Base-by-base conservation (phyloP, 2,888 invertebrate species). In the Pseudococcus jackbeardsleyi region DNA sequence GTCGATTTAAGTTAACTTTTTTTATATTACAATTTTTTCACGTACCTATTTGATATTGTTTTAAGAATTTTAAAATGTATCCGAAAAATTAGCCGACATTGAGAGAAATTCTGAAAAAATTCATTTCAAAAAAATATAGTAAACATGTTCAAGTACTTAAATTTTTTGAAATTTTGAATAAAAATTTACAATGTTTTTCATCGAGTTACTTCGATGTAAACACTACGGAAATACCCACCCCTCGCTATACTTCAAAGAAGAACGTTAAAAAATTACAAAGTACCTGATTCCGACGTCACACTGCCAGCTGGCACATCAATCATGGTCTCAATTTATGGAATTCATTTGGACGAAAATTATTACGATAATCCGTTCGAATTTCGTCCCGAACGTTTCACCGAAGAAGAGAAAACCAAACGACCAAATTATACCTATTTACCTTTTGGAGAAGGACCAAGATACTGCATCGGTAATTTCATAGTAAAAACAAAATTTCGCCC, bases 221-320 rank as follows among this genome's bases (percentile, higher is more conserved):
- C 94, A 0, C 91, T 94, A 89, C 91, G 94, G 82, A 93, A 93
- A 90, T 93, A 94, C 90, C 94, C 94, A 8, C 93, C 93, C 11
- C 93, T 93, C 0, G 92, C 93, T 0, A 91, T 92, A 19, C 91
- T 93, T 86, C 91, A 92, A 12, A 91, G 94, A 72, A 92, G 92
- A 90, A 93, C 93, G 90, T 93, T 92, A 17, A 91, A 92, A 89
- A 91, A 91, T 17, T 94, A 93, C 90, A 91, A 90, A 86, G 91
- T 94, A 89, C 93, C 93, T 0, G 92, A 91, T n/a, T 92, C 92
- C 6, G 90, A 93, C 50, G 91, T 93, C 2, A 91, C 91, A 15
- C 91, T 94, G 72, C 92, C 93, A 85, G 91, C 93, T 89, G 94
- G 93, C 0, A 92, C 92, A 89, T 91, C 93, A 0, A 92, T 94